Evolutionary conservation across 2,888 invertebrate species (phyloP), one percentile per base, ranked within the genome.

Genomic region (Diogma glabrata): DNA sequence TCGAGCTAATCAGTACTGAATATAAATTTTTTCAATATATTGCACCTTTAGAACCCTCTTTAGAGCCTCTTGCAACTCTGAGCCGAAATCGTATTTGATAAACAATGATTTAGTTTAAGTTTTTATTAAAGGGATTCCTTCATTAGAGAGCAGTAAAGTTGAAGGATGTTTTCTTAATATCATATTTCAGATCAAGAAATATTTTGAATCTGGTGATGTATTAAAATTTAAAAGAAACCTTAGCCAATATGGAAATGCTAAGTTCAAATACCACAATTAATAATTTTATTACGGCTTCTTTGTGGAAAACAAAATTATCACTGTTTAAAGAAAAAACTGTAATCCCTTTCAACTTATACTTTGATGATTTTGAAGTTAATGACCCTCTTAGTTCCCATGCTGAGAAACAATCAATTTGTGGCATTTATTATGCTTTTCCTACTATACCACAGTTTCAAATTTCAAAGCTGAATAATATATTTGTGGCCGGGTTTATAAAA

Each of bases 81-180:
- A 38, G 8, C 38, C 38, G 10, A 38, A 38, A 8, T 38, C 38
- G 3, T 38, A 19, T 38, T 19, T 38, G 10, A 38, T 38, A 17
- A 38, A 38, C 20, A 38, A 38, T 38, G 38, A 38, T 17, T 17
- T 38, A 38, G 38, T 38, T 38, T 17, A 38, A 38, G 19, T 38
- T 38, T 38, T 38, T 38, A 6, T 38, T 38, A 33, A 33, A 14
- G 33, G 5, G 8, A 20, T 38, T 3, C 38, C 19, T 17, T 36
- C 16, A 8, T 36, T 36, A 36, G 36, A 36, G 4, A 28, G 7
- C 28, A 28, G 10, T 28, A 28, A 28, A 9, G 36, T 36, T 36
- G 36, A n/a, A 14, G 36, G n/a, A 36, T 36, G 36, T 33, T 36
- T 38, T 38, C 38, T 38, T 38, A 12, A 38, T 38, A 3, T 38